These are phyloP conservation scores for Myotis daubentonii DNA, from an alignment of 2,797 vertebrate species.

Conservation along the genomic window DNA sequence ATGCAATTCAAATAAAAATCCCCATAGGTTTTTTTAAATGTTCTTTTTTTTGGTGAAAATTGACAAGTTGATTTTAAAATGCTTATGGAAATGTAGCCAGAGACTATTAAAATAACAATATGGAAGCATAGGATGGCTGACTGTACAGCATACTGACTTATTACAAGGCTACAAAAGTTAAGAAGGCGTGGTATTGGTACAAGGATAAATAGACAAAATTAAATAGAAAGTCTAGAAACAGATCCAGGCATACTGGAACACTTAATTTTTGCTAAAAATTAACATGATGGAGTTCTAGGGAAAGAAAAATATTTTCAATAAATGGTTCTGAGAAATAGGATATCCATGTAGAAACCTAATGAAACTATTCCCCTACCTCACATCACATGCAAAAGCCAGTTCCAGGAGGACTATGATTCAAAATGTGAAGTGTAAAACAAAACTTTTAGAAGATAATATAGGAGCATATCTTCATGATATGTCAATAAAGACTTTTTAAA, in stretches of 20 bases:
- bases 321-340: background rate
- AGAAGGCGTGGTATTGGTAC: background rate
- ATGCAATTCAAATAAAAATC: background rate
- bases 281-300: background rate
- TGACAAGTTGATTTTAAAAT: conserved; percentile 13
- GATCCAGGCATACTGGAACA: background rate
- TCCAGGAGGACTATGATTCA: conserved; percentile 7
- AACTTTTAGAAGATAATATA: background rate
- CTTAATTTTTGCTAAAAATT: background rate
- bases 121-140: background rate
- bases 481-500: background rate
- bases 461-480: background rate
- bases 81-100: background rate
- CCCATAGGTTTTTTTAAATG: background rate
- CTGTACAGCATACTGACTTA: background rate
- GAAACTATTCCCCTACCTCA: background rate
- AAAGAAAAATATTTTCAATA: background rate
- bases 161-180: background rate
- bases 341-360: background rate
- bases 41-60: background rate
- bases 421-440: background rate
- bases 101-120: background rate
- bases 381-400: background rate
- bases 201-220: background rate
- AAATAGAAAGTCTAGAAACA: background rate